Evolutionary conservation across 2,113 vertebrate species (phyloP), one percentile per base, ranked within the genome.

Genomic region (Sigmodon hispidus): DNA sequence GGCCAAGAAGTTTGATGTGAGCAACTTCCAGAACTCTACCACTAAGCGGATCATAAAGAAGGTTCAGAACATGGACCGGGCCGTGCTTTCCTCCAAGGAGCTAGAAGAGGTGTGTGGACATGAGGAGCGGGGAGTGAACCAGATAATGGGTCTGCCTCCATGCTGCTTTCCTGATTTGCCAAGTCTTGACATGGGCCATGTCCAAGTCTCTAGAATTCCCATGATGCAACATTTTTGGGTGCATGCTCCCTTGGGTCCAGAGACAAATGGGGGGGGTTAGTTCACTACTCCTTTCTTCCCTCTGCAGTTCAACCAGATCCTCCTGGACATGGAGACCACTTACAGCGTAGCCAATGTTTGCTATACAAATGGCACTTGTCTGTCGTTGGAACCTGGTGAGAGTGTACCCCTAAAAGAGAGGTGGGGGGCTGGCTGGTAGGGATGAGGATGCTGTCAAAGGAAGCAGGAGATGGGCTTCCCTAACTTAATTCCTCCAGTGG

Each of bases 321-420:
- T 99, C 86, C 98, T 99, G 73, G 98, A 99, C 31, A 99, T 99
- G 99, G 99, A 99, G 97, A 99, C 99, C 50, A 98, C 96, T 0
- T 99, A 99, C 98, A 99, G 99, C 0, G 91, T 99, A 84, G 99
- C 99, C 94, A 97, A 98, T 89, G 99, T 99, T 93, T 99, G 99
- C 98, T 98, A 97, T 19, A 1, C 97, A 4, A 93, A 97, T 3
- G 98, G 7, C 65, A 96, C 97, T 0, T 99, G 99, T 91, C 98
- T 98, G 16, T 98, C 98, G 0, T 97, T 99, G 79, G 99, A 99
- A 83, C 99, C 99, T 97, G 99, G 99, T 99, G 97, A 98, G 98
- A 86, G 2, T 26, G 2, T 26, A 0, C 59, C 9, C 19, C 10
- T 5, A 50, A 70, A 77, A 13, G 43, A 7, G 48, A 55, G 43